A percentile compares a stretch with the other conserved stretches of the same genome.
phyloP scores from a whole-genome alignment of 1,140 invertebrate species.

The Cherax quadricarinatus region DNA sequence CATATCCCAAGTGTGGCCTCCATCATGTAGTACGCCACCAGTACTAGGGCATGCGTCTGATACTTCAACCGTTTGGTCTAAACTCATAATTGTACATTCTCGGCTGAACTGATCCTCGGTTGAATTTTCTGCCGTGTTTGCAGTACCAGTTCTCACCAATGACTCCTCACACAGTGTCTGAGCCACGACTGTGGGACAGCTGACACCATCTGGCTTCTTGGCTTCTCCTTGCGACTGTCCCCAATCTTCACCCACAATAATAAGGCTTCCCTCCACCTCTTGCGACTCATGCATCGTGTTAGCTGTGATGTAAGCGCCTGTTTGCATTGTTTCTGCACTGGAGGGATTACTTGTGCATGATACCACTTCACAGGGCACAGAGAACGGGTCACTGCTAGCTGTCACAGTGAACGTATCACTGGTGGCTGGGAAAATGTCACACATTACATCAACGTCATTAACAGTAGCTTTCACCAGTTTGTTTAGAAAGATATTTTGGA shows the following conservation, averaged over 20 bases:
- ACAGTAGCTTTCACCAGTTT: too few species aligned
- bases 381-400: constrained; percentile 37
- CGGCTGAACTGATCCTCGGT: neutral
- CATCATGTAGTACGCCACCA: neutral
- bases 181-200: constrained; percentile 32
- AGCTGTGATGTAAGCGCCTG: neutral
- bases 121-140: neutral
- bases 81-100: neutral
- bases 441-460: neutral
- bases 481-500: too few species aligned
- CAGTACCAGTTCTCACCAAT: neutral
- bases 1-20: neutral
- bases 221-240: neutral
- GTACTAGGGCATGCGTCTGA: neutral
- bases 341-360: constrained; percentile 11
- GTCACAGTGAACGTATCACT: constrained; percentile 48
- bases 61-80: neutral
- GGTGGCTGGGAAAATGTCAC: constrained; percentile 32
- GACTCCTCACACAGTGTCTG: constrained; percentile 26
- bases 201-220: constrained; percentile 35
- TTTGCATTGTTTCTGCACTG: neutral
- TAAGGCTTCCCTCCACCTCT: constrained; percentile 37
- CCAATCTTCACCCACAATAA: neutral
- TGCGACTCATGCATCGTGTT: neutral
- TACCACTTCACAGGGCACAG: neutral